Evolutionary conservation across 2,888 invertebrate genomes (phyloP), one percentile per base, ranked within the genome.

Genomic region (Callinectes sapidus): DNA sequence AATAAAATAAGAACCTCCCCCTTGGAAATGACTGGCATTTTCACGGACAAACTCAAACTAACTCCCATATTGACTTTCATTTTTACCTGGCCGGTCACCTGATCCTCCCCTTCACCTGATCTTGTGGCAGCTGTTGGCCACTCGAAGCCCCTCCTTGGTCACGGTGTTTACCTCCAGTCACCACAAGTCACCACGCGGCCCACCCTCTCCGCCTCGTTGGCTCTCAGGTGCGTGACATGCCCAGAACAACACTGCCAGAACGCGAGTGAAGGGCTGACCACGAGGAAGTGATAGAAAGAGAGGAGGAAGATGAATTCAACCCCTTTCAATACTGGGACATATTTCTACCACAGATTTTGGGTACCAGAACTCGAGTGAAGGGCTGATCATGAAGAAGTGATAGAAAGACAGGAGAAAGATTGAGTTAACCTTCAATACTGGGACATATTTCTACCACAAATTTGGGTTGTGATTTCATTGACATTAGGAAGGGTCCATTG

Each of bases 51-150:
- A 28, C 61, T 61, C 28, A 77, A n/a, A 77, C 71, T n/a, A n/a
- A 77, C 71, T n/a, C 71, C 23, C 10, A 77, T 28, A 77, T 77
- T 77, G n/a, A 77, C 71, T 77, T 77, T 77, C 32, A 28, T 77
- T 77, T 77, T 77, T n/a, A 77, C 71, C 28, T 77, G n/a, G 28
- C 71, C 13, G n/a, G 71, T 28, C 23, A 77, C 28, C 71, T 77
- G 13, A 77, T 28, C 71, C n/a, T 77, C 28, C 13, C n/a, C 71
- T 13, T n/a, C 71, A n/a, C 28, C 71, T 77, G 28, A 77, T 77
- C 71, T 32, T 77, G 8, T 10, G 48, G 28, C 71, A 77, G 28
- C 71, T 77, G 28, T 77, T 77, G 28, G 28, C 71, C 71, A n/a
- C 28, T 77, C 71, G n/a, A 28, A 13, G 8, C 71, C 71, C 13